Evolutionary conservation across 2,113 vertebrate species (phyloP), one percentile per base, ranked within the genome.

Genomic region (Stegastes partitus): DNA sequence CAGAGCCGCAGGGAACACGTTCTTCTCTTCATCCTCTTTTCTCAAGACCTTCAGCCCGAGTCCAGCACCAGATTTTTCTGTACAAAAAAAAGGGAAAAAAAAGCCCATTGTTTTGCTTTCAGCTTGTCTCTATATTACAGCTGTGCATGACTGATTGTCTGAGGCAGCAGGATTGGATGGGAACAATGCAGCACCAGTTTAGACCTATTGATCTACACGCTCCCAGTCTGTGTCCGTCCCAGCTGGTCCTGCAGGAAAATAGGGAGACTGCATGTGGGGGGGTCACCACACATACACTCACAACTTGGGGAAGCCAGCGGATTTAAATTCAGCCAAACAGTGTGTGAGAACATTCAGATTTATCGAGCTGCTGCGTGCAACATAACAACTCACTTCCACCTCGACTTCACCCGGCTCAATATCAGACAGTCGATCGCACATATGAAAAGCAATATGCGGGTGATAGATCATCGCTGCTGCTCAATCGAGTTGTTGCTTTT

Each of bases 61-160:
- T 67, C 65, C 72, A 34, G 47, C 65, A 31, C 54, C 39, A 51
- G 77, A 55, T 82, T 79, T 74, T 82, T 68, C 37, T 63, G 23
- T 34, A 55, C 42, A 75, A 31, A n/a, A 59, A 44, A 57, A 58
- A 23, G 4, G 11, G 26, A 74, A 55, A 78, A 77, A 81, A 34
- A 56, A 25, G 1, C 1, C 82, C 53, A 87, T 92, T 92, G 90
- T 91, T 91, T 86, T 3, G 50, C 63, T 70, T 68, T 69, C 68
- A 81, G 83, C 21, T 59, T 1, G 78, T 80, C 78, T 88, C 67
- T 86, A 79, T 85, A 68, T 90, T 90, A 91, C 91, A 93, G 91
- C 93, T 94, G 93, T 91, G 92, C 93, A 91, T 94, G 92, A 94
- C 94, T 90, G 92, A 93, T 93, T 88, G 86, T 86, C 54, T 86